Percentiles rank a stretch among this genome's conserved stretches.
These are phyloP conservation scores for Cyprinodon brontotheroides DNA, from an alignment of 2,113 vertebrate species.

Conservation along the genomic window DNA sequence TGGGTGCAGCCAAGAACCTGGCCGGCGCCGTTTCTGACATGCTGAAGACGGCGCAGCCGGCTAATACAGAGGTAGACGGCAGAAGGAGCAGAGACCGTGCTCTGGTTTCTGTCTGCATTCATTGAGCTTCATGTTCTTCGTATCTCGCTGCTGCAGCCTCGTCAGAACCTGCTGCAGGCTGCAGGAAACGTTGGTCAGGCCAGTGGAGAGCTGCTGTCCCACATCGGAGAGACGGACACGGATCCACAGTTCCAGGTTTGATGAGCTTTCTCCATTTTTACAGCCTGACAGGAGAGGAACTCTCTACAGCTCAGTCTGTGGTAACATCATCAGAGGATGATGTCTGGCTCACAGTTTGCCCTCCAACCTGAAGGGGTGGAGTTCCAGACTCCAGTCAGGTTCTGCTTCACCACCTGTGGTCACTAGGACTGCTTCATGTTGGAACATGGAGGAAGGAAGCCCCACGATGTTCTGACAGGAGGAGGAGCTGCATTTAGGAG, in stretches of 20 bases:
- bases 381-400: too few relatives aligned
- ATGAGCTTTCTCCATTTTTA: neutral
- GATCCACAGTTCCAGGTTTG: slow-evolving; percentile 94
- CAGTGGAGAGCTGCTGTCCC: slow-evolving; percentile 93
- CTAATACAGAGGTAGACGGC: slow-evolving; percentile 85
- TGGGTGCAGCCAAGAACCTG: slow-evolving; percentile 93
- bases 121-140: neutral
- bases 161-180: slow-evolving; percentile 94
- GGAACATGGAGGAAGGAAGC: neutral
- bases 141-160: slow-evolving; percentile 80
- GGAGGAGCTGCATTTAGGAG: neutral
- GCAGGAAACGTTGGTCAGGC: slow-evolving; percentile 95
- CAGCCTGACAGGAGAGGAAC: neutral
- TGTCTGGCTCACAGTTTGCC: neutral
- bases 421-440: neutral
- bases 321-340: neutral
- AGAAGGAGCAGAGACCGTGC: neutral
- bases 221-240: slow-evolving; percentile 93
- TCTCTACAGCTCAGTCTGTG: neutral
- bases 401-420: too few relatives aligned
- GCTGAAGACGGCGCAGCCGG: slow-evolving; percentile 92
- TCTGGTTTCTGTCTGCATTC: neutral
- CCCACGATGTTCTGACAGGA: neutral
- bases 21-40: slow-evolving; percentile 91
- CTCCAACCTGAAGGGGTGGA: too few relatives aligned